phyloP scores from a whole-genome alignment of 2,888 invertebrate species.

The Drosophila quinaria region DNA sequence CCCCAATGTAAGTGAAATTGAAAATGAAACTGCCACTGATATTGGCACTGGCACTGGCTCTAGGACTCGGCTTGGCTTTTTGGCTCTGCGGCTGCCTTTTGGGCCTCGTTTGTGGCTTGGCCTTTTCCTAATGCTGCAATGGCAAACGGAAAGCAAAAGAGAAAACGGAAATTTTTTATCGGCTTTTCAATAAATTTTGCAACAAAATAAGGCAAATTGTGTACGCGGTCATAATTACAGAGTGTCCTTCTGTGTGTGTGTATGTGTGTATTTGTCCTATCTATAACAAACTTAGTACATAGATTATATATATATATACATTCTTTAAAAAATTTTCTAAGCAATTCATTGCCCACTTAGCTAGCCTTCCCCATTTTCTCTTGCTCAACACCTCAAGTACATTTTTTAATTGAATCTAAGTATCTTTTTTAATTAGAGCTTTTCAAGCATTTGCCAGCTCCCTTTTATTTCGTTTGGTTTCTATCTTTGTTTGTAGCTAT shows the following conservation, averaged over 20 bases:
- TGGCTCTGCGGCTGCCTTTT: slow-evolving; percentile 1
- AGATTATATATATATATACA: not conserved
- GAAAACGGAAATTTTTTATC: slow-evolving; percentile 66
- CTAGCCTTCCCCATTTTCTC: not conserved
- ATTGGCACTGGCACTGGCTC: slow-evolving; percentile 2
- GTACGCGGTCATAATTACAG: slow-evolving; percentile 28
- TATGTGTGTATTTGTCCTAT: slow-evolving; percentile 1
- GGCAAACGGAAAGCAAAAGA: slow-evolving; percentile 39
- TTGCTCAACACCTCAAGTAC: not conserved
- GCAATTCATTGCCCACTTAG: slow-evolving; percentile 11
- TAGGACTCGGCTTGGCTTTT: not conserved
- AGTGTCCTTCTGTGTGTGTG: not conserved
- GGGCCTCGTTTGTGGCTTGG: slow-evolving; percentile 14
- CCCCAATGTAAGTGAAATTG: slow-evolving; percentile 18
- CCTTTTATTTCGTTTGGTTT: not conserved
- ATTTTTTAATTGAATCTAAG: slow-evolving; percentile 24
- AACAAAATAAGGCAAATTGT: slow-evolving; percentile 64
- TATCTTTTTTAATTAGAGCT: slow-evolving; percentile 28
- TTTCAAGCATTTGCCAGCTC: slow-evolving; percentile 8
- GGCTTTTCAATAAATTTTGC: slow-evolving; percentile 70
- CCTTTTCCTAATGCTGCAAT: slow-evolving; percentile 53
- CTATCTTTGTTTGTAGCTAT: slow-evolving; percentile 7
- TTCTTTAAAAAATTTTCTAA: slow-evolving; percentile 11
- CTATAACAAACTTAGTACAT: not conserved
- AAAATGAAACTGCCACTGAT: slow-evolving; percentile 14